phyloP scores from a whole-genome alignment of 2,888 invertebrate genomes.

The Sarcophaga variegata region DNA sequence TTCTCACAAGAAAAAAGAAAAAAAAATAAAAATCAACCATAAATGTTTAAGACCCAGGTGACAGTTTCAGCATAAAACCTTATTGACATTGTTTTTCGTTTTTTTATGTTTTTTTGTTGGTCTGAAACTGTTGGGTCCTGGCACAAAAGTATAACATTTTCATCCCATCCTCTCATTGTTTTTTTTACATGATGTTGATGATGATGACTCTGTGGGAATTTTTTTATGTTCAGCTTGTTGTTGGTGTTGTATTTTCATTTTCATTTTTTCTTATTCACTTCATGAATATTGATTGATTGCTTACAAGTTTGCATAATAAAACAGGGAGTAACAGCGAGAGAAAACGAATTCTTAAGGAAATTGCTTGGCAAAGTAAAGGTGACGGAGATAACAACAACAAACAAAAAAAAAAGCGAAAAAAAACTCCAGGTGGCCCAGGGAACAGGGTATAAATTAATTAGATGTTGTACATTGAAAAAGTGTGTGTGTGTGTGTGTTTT shows the following conservation, averaged over 20 bases:
- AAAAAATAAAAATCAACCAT: too few relatives aligned
- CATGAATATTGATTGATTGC: slow-evolving; percentile 72
- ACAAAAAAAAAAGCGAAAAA: slow-evolving; percentile 2
- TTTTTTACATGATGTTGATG: slow-evolving; percentile 43
- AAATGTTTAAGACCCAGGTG: slow-evolving; percentile 29
- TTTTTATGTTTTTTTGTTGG: neutral
- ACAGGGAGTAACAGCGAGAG: slow-evolving; percentile 31
- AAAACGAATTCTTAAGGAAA: slow-evolving; percentile 54
- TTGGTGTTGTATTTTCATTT: too few relatives aligned
- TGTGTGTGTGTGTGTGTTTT: too few relatives aligned
- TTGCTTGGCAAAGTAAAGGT: slow-evolving; percentile 52
- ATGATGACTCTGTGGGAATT: slow-evolving; percentile 55
- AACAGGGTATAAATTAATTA: slow-evolving; percentile 51
- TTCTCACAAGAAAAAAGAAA: neutral
- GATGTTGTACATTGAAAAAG: slow-evolving; percentile 26
- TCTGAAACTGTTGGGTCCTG: slow-evolving; percentile 13
- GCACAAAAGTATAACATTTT: slow-evolving; percentile 8
- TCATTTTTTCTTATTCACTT: slow-evolving; percentile 35
- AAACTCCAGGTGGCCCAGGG: neutral
- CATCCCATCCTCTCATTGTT: neutral
- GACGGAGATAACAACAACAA: slow-evolving; percentile 33
- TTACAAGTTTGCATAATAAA: slow-evolving; percentile 63
- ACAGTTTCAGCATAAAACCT: slow-evolving; percentile 30
- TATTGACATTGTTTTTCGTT: slow-evolving; percentile 28
- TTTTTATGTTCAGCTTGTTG: slow-evolving; percentile 1